Base-by-base conservation (phyloP, 2,113 vertebrate genomes). In the Paralichthys olivaceus region DNA sequence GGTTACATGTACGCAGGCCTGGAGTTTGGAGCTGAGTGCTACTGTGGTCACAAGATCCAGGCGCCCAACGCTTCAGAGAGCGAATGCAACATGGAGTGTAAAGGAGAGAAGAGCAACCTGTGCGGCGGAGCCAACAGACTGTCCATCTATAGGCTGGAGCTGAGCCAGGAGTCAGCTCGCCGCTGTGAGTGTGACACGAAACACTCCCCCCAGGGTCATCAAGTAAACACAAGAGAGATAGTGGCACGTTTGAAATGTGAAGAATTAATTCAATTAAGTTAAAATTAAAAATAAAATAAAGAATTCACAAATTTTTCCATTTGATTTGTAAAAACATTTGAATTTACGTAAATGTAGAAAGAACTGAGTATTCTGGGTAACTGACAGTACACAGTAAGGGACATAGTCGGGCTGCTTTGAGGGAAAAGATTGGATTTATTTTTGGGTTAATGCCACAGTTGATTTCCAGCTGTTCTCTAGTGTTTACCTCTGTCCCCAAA, bases 21-120 rank as follows among this genome's bases (percentile, higher is more conserved):
- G 93, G 98, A 99, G 90, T 99, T 99, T 0, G 98, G 98, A 0
- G 97, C 98, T 0, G 98, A 99, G 87, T 99, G 98, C 85, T 99
- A 97, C 94, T 99, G 98, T 0, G 97, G 98, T 32, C 98, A 99
- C 94, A 98, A 96, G 92, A 95, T 99, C 88, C 97, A 98, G 92
- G 95, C 95, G 0, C 13, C 87, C 0, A 98, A 98, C 1, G 91
- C 91, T 81, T 97, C 96, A 0, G 96, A 98, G 37, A 85, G 92
- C 0, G 95, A 99, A 77, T 99, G 98, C 85, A 96, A 95, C 90
- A 99, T 99, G 98, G 94, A 94, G 7, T 99, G 98, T 84, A 99
- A 98, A 80, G 98, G 98, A 0, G 97, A 99, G 85, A 91, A 93
- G 73, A 95, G 89, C 92, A 96, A 95, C 77, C 25, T 91, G 55